Percentiles rank a stretch among this genome's conserved stretches.
These are phyloP conservation scores for Eubasilissa splendida DNA, from an alignment of 2,888 invertebrate genomes.

Conservation along the genomic window DNA sequence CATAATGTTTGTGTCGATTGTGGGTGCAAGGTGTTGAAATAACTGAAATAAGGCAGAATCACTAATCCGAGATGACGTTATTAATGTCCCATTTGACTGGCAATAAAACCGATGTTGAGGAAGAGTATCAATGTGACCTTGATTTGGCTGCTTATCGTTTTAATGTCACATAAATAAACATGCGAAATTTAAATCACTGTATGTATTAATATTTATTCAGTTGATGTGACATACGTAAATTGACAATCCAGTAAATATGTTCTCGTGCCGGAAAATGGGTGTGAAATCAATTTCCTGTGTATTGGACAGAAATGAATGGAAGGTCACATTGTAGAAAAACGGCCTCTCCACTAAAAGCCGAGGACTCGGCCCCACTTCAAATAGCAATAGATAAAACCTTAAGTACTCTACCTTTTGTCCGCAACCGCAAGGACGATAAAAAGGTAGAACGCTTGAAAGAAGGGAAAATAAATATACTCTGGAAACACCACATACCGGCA, in stretches of 20 bases:
- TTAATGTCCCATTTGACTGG: slow-evolving; percentile 6
- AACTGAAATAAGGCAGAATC: not conserved
- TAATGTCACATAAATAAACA: not conserved
- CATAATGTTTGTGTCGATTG: no score
- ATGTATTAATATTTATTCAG: no score
- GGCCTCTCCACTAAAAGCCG: slow-evolving; percentile 35
- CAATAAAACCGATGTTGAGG: not conserved
- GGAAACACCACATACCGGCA: no score
- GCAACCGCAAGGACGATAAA: not conserved
- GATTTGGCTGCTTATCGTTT: not conserved
- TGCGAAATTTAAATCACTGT: no score
- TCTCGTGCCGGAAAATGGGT: not conserved
- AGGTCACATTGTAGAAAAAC: slow-evolving; percentile 18
- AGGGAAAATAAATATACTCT: not conserved
- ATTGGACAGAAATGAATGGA: slow-evolving; percentile 14
- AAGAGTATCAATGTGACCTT: not conserved
- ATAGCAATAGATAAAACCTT: slow-evolving; percentile 15
- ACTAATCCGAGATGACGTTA: not conserved
- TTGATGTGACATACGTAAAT: no score
- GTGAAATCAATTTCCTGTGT: slow-evolving; percentile 1
- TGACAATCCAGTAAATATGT: not conserved
- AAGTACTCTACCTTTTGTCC: slow-evolving; percentile 8
- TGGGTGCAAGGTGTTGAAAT: no score
- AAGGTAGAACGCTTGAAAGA: not conserved
- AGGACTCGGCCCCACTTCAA: slow-evolving; percentile 7